A percentile compares a stretch with the other conserved stretches of the same genome.
These are phyloP conservation scores for Drosophila pegasa DNA, from an alignment of 2,888 invertebrate species.

Conservation along the genomic window DNA sequence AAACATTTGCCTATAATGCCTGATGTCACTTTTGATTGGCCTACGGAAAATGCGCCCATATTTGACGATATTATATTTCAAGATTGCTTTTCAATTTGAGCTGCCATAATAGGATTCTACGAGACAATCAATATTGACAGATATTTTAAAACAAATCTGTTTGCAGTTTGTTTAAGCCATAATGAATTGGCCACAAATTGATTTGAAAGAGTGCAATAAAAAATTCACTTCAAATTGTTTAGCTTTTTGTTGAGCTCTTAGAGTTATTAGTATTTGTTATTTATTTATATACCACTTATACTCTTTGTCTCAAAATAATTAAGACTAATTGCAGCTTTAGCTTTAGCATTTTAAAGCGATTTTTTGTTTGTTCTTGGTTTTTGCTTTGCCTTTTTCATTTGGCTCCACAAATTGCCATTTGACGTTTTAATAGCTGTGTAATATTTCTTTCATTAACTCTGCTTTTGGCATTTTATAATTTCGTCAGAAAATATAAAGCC, in stretches of 20 bases:
- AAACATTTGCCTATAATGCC: conserved; percentile 11
- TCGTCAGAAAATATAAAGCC: not conserved
- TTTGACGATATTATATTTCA: conserved; percentile 7
- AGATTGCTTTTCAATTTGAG: conserved; percentile 1
- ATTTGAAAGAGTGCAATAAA: not conserved
- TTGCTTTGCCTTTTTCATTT: not conserved
- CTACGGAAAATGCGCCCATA: conserved; percentile 1
- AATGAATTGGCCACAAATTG: not conserved
- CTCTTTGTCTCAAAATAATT: not conserved
- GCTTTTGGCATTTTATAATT: not conserved
- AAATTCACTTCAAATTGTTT: not conserved
- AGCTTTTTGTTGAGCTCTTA: not conserved
- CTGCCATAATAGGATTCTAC: not conserved
- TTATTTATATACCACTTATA: not conserved
- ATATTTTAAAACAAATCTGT: not conserved
- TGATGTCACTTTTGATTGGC: conserved; percentile 12
- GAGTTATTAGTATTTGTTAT: too few relatives aligned
- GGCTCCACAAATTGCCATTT: not conserved
- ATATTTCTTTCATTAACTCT: not conserved
- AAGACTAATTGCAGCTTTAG: not conserved
- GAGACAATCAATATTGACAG: not conserved
- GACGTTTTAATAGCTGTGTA: conserved; percentile 2
- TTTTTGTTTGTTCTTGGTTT: not conserved
- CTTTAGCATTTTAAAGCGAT: not conserved
- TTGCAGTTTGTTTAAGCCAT: not conserved